Conservation (phyloP, 2,888 invertebrate genomes). For the Tetrapedia diversipes region DNA sequence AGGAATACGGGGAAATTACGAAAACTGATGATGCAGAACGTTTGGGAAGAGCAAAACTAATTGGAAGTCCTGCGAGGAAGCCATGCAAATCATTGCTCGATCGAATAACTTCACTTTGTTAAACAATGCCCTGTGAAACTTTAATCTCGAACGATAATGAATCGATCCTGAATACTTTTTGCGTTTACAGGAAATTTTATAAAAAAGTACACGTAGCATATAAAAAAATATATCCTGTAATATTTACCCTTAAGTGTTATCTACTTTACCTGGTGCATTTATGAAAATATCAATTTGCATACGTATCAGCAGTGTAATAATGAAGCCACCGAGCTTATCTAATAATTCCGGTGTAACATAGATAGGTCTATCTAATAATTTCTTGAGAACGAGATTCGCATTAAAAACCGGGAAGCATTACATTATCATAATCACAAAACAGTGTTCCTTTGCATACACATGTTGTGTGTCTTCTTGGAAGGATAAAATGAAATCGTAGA, state of each 20-base stretch:
- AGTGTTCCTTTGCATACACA: background rate
- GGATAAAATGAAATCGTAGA: conserved; percentile 10
- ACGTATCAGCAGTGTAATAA: too few species aligned
- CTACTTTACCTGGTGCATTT: too few species aligned
- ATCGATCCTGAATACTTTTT: background rate
- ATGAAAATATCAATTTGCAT: too few species aligned
- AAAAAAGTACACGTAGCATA: too few species aligned
- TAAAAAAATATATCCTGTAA: too few species aligned
- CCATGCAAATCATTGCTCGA: background rate
- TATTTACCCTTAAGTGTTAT: too few species aligned
- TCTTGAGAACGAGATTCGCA: background rate
- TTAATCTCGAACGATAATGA: too few species aligned
- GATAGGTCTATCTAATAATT: too few species aligned
- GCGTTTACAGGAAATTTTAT: too few species aligned
- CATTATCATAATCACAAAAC: conserved; percentile 8
- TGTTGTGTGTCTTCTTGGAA: background rate
- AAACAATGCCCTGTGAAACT: too few species aligned
- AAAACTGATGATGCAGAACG: conserved; percentile 1
- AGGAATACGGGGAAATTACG: background rate
- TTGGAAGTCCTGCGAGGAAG: background rate
- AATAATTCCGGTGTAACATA: background rate
- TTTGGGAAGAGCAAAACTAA: background rate
- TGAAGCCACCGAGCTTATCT: background rate
- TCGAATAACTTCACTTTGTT: too few species aligned
- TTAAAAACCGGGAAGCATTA: background rate